Base-by-base conservation (phyloP, 2,797 vertebrate genomes). In the Hypotaenidia philippensis region DNA sequence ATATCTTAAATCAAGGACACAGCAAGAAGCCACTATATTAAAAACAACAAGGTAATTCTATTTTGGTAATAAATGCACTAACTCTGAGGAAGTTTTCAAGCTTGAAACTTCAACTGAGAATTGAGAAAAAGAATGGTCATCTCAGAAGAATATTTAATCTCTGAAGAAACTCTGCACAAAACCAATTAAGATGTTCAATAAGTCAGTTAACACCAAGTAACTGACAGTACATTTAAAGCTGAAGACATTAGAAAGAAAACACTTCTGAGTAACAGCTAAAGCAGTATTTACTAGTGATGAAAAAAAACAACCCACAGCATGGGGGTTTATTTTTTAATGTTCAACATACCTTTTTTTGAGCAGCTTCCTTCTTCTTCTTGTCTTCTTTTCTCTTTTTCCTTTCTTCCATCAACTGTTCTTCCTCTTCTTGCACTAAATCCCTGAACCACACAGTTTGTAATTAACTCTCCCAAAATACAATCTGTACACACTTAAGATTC, bases 391-490 rank as follows among this genome's bases (percentile, higher is more conserved):
- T 98, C 98, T 98, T 98, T 98, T 98, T 98, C 98, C 98, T 98
- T 98, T 99, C 99, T 99, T 99, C 99, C 99, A 99, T 99, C 98
- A 99, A 99, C 99, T 98, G 98, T 98, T 98, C 98, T 98, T 99
- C 98, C 98, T 98, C 98, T 98, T 98, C 97, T 98, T 98, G 98
- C 98, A 98, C 98, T 97, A 98, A 98, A 98, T 98, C 98, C 99
- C 99, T 99, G 90, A 97, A 97, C 97, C 95, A 98, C 92, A 98
- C 82, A 98, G 93, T 97, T 97, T 95, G 97, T 87, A 97, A 97
- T 97, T 97, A 98, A 98, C 97, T 97, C 97, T 97, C 97, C 97
- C 97, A 97, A 96, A 97, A 97, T 92, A 90, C 65, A 97, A 96
- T 94, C 90, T 91, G 77, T 95, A 96, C 94, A 97, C 96, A 97